Base-by-base conservation (phyloP, 1,140 invertebrate genomes). In the Calycopis cecrops region DNA sequence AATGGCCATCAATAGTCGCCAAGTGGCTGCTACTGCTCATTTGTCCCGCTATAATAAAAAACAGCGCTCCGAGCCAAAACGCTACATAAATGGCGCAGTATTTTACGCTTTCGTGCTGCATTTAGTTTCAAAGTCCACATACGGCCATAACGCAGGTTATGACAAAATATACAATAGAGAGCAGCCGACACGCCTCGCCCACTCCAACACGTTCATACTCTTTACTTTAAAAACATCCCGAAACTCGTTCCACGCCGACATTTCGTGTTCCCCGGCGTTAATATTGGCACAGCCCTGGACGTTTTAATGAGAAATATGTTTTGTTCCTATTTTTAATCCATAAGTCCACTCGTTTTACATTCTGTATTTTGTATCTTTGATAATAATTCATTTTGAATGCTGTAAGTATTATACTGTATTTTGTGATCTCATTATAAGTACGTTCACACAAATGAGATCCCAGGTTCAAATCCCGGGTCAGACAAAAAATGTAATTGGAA, bases 231-330 rank as follows among this genome's bases (percentile, higher is more conserved):
- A 66, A 66, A 70, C 60, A 60, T 42, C 55, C 62, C 64, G 48
- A 68, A 71, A 68, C 67, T 68, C 65, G 53, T 67, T 69, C 69
- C 70, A 70, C 68, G 71, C 66, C 63, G 67, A 59, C 64, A 51
- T 65, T 60, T 57, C 59, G 59, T 42, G 59, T 55, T 56, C 52
- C 21, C 60, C 58, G 71, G 60, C 65, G 67, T 62, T 68, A 71
- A 74, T 69, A 76, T 76, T 69, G 65, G 58, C 56, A 63, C 67
- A 70, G 67, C 68, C 70, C 57, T 58, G 52, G 52, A 50, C 48
- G 38, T 51, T 54, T 55, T 62, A 62, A 65, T 65, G 59, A 61
- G 53, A 63, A 59, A 55, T 28, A 28, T 28, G 21, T 28, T 58
- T 58, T 48, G 12, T 11, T 4, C 6, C 11, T 18, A 6, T 10